Evolutionary conservation across 1,140 invertebrate species (phyloP).

Genomic region (Conopomorpha cramerella): DNA sequence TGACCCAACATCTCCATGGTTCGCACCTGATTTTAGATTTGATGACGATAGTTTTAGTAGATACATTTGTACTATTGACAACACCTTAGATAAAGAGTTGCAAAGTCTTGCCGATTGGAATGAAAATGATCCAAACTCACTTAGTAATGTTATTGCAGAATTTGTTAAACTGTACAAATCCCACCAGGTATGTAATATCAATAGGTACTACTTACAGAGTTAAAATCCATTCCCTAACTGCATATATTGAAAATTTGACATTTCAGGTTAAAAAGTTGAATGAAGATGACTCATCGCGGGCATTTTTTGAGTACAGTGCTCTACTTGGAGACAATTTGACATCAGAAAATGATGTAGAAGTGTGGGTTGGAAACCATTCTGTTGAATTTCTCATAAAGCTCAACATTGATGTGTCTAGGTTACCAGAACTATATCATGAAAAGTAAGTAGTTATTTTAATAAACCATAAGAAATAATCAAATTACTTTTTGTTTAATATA

Average conservation of each 20-base stretch:
- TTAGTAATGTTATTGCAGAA: constrained; percentile 61
- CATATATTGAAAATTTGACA: no score
- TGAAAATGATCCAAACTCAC: constrained; percentile 47
- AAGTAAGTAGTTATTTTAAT: constrained; percentile 30
- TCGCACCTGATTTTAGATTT: constrained; percentile 55
- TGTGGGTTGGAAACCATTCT: constrained; percentile 44
- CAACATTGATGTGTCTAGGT: constrained; percentile 40
- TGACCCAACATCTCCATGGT: constrained; percentile 41
- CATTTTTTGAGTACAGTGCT: constrained; percentile 54
- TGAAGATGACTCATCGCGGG: constrained; percentile 51
- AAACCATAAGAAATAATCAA: no score
- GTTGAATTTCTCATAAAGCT: constrained; percentile 53
- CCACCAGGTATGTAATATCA: constrained; percentile 49
- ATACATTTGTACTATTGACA: constrained; percentile 53
- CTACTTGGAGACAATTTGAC: constrained; percentile 46
- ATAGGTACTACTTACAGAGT: no score
- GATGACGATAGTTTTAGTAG: constrained; percentile 63
- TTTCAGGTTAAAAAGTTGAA: constrained; percentile 44
- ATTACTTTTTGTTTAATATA: no score
- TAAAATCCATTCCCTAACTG: no score
- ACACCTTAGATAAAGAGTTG: constrained; percentile 45
- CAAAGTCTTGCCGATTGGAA: constrained; percentile 65
- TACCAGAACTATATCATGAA: constrained; percentile 48
- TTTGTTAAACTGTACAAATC: constrained; percentile 58
- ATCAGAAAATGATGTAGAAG: constrained; percentile 48